Base-by-base conservation (phyloP, 2,113 vertebrate species). In the Sphaerodactylus townsendi region DNA sequence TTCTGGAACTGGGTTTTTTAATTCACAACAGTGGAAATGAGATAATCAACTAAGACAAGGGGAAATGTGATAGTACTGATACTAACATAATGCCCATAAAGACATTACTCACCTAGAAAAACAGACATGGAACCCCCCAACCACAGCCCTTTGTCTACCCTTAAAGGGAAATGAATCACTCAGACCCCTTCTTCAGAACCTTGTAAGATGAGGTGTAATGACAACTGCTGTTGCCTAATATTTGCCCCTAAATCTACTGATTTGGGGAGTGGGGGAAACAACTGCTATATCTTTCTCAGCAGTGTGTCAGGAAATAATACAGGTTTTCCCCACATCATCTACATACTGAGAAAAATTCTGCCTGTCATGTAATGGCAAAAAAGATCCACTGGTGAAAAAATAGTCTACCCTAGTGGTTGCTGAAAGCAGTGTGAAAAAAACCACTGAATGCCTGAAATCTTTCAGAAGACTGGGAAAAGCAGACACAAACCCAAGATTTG, bases 1-100 rank as follows among this genome's bases (percentile, higher is more conserved):
- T 41, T 86, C 75, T 0, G 28, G 41, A 46, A 7, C 25, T 33
- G 25, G 10, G 28, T 39, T 70, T 41, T 0, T 41, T 0, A 0
- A 82, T 33, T 53, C 28, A 53, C 15, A 25, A n/a, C 2, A 23
- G 30, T 5, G 65, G 8, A 44, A 3, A 0, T 14, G 41, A 68
- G 46, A 78, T 9, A 50, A 59, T n/a, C 69, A 70, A 25, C 28
- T 5, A 35, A 59, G 66, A 9, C 39, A 69, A 30, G 41, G 23
- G 13, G 50, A 75, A 25, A n/a, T 71, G 33, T 71, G 64, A 35
- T 13, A 59, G 37, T 37, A 84, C 35, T 70, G 75, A 41, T 39
- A 68, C 1, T 62, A 25, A 37, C 53, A 5, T 2, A 78, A 78
- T 64, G 59, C 7, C 59, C 7, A 37, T 11, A 41, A 33, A 44